Evolutionary conservation across 2,797 vertebrate genomes (phyloP), one percentile per base, ranked within the genome.

Genomic region (Geotrypetes seraphini): DNA sequence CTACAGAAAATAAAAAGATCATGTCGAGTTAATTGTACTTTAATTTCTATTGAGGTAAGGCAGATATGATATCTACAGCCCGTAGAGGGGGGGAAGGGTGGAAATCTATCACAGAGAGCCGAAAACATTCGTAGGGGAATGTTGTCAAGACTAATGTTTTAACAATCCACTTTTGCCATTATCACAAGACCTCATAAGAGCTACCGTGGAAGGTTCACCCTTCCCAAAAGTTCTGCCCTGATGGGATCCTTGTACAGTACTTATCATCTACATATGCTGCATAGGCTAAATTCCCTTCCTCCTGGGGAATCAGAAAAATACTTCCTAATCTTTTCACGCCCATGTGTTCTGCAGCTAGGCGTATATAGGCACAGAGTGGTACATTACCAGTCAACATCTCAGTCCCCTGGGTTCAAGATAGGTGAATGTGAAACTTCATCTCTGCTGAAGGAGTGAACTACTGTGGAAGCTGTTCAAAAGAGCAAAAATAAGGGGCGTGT

Each of bases 321-420:
- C 2, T n/a, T 22, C 11, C 12, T 1, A 3, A 19, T 23, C 36
- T 29, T 8, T 27, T 27, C 19, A 32, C 10, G 20, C 43, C 34
- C 25, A 46, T 39, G 10, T 30, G 22, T 21, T 26, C 27, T 25
- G 21, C 31, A 47, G 44, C 33, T 31, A 32, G 39, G 32, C 36
- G 32, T 10, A 25, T 9, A 21, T 21, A 39, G 36, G 4, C 6
- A 33, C n/a, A n/a, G n/a, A n/a, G 25, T 32, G 13, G n/a, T 22
- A 25, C 10, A 25, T 29, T 16, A 18, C 13, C 5, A 3, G 5
- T 16, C 11, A 12, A 8, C 16, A 19, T 24, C 16, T 35, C 31
- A 27, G 25, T 25, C 21, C 28, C 33, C 18, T 11, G 16, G 17
- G 5, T 10, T 15, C 12, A 19, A 30, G 20, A 8, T 17, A 24